Conservation (phyloP, 2,113 vertebrate species). For the Onychostoma macrolepis region DNA sequence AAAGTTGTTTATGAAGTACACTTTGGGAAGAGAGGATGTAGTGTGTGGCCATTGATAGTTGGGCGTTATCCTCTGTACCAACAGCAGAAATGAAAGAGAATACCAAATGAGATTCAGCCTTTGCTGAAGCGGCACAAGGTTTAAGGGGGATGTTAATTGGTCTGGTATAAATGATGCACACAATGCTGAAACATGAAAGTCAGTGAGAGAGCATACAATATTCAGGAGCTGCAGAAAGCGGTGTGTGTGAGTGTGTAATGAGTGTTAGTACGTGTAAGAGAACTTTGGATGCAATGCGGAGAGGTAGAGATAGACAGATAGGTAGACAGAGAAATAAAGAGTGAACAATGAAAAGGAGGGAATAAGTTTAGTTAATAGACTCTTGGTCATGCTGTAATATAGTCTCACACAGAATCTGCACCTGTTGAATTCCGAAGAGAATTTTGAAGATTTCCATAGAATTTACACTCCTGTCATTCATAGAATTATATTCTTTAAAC, state of each 20-base stretch:
- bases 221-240: conserved; percentile 41
- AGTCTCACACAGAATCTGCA: not conserved
- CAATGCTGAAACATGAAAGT: conserved; percentile 56
- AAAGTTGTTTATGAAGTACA: conserved; percentile 4
- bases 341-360: no score
- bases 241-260: not conserved
- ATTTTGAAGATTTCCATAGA: not conserved
- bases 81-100: conserved; percentile 66
- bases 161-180: conserved; percentile 46
- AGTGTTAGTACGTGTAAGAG: not conserved
- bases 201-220: conserved; percentile 49
- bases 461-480: not conserved
- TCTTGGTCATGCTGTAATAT: not conserved
- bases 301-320: not conserved
- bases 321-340: not conserved
- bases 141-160: conserved; percentile 42
- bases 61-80: not conserved
- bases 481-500: not conserved
- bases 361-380: not conserved
- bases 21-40: not conserved
- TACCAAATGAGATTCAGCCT: conserved; percentile 59
- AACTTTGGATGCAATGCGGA: not conserved
- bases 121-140: conserved; percentile 31
- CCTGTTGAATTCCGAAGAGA: not conserved
- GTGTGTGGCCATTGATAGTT: conserved; percentile 20